phyloP scores from a whole-genome alignment of 1,140 invertebrate genomes.

The Diorhabda sublineata region DNA sequence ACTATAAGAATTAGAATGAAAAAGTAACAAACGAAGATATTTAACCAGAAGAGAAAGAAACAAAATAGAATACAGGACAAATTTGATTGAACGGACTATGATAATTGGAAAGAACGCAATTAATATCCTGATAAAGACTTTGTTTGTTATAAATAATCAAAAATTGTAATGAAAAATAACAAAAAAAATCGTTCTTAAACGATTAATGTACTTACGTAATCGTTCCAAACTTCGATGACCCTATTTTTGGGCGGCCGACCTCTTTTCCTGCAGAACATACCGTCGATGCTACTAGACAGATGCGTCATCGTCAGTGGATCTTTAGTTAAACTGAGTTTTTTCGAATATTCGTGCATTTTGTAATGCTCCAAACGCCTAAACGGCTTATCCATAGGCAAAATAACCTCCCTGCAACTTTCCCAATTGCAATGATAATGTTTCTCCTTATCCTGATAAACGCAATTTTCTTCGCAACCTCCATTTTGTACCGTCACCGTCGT shows the following conservation, averaged over 20 bases:
- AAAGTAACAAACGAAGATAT: too few relatives aligned
- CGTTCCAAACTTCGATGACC: slow-evolving; percentile 85
- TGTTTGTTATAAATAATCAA: too few relatives aligned
- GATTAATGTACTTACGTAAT: slow-evolving; percentile 58
- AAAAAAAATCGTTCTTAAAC: too few relatives aligned
- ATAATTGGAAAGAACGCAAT: too few relatives aligned
- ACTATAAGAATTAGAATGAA: too few relatives aligned
- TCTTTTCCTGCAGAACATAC: slow-evolving; percentile 84
- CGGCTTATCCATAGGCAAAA: slow-evolving; percentile 76
- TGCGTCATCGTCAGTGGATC: slow-evolving; percentile 58
- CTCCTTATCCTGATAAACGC: slow-evolving; percentile 72
- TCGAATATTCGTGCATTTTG: slow-evolving; percentile 72
- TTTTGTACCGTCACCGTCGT: slow-evolving; percentile 57
- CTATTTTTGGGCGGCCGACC: slow-evolving; percentile 89
- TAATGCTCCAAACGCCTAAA: slow-evolving; percentile 87
- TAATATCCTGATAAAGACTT: too few relatives aligned
- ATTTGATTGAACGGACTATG: too few relatives aligned
- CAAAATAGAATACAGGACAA: too few relatives aligned
- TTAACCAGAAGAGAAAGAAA: too few relatives aligned
- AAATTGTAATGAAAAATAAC: too few relatives aligned
- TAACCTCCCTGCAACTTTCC: slow-evolving; percentile 82
- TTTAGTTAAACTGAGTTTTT: slow-evolving; percentile 53
- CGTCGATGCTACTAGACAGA: slow-evolving; percentile 71
- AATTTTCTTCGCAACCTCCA: slow-evolving; percentile 63
- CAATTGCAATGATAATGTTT: slow-evolving; percentile 86